Evolutionary conservation across 2,113 vertebrate species (phyloP).

Genomic region (Cololabis saira): DNA sequence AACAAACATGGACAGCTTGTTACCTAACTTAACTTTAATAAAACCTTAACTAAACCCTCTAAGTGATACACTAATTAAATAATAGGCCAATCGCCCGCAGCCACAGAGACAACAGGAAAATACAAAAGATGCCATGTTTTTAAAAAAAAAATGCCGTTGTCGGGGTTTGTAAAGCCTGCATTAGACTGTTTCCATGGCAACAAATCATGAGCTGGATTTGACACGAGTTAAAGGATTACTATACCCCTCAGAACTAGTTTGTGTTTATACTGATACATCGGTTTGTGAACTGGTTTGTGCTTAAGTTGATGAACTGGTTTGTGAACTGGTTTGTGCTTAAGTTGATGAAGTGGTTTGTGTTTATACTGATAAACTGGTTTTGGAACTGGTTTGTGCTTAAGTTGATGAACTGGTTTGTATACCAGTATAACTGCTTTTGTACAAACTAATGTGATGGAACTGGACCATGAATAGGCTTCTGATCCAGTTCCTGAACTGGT

Average conservation of each 20-base stretch:
- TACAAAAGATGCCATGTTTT: not conserved
- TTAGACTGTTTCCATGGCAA: constrained; percentile 5
- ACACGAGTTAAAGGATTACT: too few species aligned
- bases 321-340: not conserved
- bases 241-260: not conserved
- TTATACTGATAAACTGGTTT: not conserved
- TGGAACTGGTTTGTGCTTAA: not conserved
- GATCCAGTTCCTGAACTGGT: too few species aligned
- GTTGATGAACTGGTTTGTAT: too few species aligned
- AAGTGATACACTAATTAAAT: not conserved
- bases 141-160: not conserved
- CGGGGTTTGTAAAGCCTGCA: constrained; percentile 2
- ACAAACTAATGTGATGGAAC: too few species aligned
- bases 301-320: not conserved
- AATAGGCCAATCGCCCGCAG: not conserved
- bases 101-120: not conserved
- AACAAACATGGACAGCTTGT: not conserved
- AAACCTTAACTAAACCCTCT: not conserved
- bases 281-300: not conserved
- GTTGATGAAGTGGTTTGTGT: not conserved
- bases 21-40: not conserved
- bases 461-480: too few species aligned
- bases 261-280: too few species aligned
- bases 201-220: not conserved
- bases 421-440: too few species aligned